Base-by-base conservation (phyloP, 2,888 invertebrate species). In the Notocelia uddmanniana region DNA sequence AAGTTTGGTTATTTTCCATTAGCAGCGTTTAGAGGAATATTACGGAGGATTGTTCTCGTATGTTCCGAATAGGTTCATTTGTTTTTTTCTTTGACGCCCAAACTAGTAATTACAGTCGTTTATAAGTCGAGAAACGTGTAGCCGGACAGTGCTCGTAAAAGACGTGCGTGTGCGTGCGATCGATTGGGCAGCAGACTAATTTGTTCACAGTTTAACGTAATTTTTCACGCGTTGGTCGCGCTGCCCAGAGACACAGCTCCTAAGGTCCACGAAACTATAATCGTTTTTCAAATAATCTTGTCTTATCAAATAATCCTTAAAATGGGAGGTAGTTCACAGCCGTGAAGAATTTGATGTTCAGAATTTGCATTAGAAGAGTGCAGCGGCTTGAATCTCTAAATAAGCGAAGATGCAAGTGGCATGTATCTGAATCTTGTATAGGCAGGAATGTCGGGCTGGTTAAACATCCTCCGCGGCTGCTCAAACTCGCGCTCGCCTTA, bases 171-270 rank as follows among this genome's bases (percentile, higher is more conserved):
- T 76, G 62, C 64, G 83, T 85, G 78, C 67, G 68, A 67, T 68
- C 75, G 76, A 77, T 76, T 76, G 74, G 76, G 81, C 80, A 80
- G 83, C 85, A 80, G 81, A 83, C 81, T 86, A 85, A 89, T 89
- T 88, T 87, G 87, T 89, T 91, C 91, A 91, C 90, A 90, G 88
- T 86, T 86, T 90, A 89, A 92, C 86, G 79, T 78, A 81, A 90
- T 92, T 89, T 79, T 86, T 75, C 81, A 87, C 89, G 89, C 88
- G 80, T 80, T 81, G 79, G 64, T 54, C 37, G 63, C 5, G 34
- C 13, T 19, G 21, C 34, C 52, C 34, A 37, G 18, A 31, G 15
- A 21, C 37, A 21, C 37, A 21, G 54, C 64, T 52, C 21, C 64
- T 21, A 34, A 48, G 21, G 41, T 11, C 50, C 15, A 11, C 11